Percentiles rank a stretch among this genome's conserved stretches.
Evolutionary conservation across 2,888 invertebrate genomes (phyloP).

Genomic region (Autographa pulchrina): DNA sequence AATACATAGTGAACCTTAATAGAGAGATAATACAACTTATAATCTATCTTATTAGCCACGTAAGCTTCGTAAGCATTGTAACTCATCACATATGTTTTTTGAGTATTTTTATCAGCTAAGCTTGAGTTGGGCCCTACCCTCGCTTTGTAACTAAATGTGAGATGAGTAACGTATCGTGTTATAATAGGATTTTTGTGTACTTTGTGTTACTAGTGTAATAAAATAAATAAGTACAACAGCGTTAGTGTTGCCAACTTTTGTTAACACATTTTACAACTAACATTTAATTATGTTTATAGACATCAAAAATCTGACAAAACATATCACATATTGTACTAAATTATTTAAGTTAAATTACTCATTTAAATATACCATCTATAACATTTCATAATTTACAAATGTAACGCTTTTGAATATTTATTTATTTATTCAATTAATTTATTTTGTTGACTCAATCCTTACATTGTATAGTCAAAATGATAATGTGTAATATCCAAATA

Average conservation of each 20-base stretch:
- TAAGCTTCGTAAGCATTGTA: conserved; percentile 84
- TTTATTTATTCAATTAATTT: neutral
- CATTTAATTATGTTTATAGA: neutral
- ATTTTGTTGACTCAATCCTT: neutral
- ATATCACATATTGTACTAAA: neutral
- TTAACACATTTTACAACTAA: no score
- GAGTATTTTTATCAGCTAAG: conserved; percentile 82
- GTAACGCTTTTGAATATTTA: neutral
- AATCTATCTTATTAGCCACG: conserved; percentile 82
- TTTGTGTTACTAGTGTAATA: neutral
- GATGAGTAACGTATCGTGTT: neutral
- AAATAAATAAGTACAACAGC: neutral
- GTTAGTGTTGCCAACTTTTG: neutral
- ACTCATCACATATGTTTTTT: conserved; percentile 76
- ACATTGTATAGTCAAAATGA: no score
- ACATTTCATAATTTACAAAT: neutral
- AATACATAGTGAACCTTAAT: conserved; percentile 49
- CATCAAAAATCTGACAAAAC: neutral
- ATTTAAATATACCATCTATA: neutral
- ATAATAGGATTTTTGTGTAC: neutral
- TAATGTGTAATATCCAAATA: no score
- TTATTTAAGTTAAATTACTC: neutral
- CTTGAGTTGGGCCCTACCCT: conserved; percentile 69
- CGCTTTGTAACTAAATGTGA: conserved; percentile 50
- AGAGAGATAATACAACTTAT: conserved; percentile 81